phyloP scores from a whole-genome alignment of 2,113 vertebrate species.

The Campylorhamphus procurvoides region DNA sequence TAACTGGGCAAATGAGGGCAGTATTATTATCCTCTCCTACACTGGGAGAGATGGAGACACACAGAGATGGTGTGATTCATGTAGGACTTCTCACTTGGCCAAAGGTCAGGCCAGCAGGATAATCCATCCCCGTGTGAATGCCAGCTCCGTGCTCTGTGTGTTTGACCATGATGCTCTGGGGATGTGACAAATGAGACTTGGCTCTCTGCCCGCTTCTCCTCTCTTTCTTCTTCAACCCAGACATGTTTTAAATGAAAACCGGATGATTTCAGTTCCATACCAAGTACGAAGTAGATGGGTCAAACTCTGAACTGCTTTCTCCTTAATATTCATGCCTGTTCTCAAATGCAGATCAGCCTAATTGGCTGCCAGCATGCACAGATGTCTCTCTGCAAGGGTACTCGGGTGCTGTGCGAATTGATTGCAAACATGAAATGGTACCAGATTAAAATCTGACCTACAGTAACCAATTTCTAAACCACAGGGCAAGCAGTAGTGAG shows the following conservation, averaged over 20 bases:
- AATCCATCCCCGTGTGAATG: background rate
- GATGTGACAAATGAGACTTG: background rate
- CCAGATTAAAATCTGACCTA: conserved; percentile 9
- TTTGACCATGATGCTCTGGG: background rate
- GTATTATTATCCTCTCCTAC: background rate
- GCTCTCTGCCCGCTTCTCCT: background rate
- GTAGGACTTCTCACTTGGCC: background rate
- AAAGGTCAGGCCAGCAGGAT: background rate
- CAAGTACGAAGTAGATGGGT: background rate
- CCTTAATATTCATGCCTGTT: background rate
- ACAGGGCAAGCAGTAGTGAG: background rate
- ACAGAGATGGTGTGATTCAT: background rate
- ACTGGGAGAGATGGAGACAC: background rate
- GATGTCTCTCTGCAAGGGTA: conserved; percentile 10
- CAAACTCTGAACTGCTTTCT: background rate
- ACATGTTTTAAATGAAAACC: background rate
- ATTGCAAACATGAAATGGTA: conserved; percentile 10
- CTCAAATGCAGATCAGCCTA: conserved; percentile 12
- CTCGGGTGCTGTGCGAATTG: background rate
- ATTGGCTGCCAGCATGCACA: conserved; percentile 21
- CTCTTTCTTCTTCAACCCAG: background rate
- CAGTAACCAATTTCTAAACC: background rate
- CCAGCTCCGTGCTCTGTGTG: background rate
- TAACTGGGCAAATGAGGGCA: background rate
- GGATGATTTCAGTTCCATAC: background rate